Conservation (phyloP, 2,113 vertebrate genomes). For the Egretta garzetta region DNA sequence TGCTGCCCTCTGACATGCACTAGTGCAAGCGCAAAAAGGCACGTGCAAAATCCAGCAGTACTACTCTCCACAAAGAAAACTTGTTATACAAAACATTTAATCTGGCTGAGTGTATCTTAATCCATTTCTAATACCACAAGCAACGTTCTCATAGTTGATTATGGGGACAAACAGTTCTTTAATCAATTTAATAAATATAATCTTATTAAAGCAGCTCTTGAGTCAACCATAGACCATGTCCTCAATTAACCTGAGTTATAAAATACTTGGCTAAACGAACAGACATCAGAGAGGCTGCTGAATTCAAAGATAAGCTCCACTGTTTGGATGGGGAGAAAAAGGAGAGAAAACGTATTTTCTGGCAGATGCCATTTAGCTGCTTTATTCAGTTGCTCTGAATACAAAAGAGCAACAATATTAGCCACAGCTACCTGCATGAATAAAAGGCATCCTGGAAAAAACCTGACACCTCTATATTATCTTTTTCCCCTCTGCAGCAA, state of each 20-base stretch:
- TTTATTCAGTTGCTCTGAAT: background rate
- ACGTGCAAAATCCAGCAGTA: background rate
- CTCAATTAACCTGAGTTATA: slow-evolving; percentile 52
- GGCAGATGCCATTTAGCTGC: background rate
- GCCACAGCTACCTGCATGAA: background rate
- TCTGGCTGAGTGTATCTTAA: slow-evolving; percentile 21
- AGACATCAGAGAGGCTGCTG: background rate
- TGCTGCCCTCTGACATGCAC: background rate
- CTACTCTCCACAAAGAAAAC: background rate
- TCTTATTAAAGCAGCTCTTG: slow-evolving; percentile 48
- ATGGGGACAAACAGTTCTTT: slow-evolving; percentile 40
- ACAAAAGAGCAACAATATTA: background rate
- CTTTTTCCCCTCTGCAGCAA: fast-evolving
- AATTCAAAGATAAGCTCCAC: background rate
- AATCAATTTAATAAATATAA: slow-evolving; percentile 60
- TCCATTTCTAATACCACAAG: slow-evolving; percentile 54
- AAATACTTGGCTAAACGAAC: slow-evolving; percentile 15
- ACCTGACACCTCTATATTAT: background rate
- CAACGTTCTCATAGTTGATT: slow-evolving; percentile 19
- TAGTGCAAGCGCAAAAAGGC: background rate
- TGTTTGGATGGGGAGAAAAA: background rate
- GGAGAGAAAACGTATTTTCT: background rate
- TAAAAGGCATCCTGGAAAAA: background rate
- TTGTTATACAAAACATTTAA: background rate
- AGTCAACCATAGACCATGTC: slow-evolving; percentile 27